Percentiles rank a stretch among this genome's conserved stretches.
These are phyloP conservation scores for Helicoverpa assulta DNA, from an alignment of 2,888 invertebrate species.

Conservation along the genomic window DNA sequence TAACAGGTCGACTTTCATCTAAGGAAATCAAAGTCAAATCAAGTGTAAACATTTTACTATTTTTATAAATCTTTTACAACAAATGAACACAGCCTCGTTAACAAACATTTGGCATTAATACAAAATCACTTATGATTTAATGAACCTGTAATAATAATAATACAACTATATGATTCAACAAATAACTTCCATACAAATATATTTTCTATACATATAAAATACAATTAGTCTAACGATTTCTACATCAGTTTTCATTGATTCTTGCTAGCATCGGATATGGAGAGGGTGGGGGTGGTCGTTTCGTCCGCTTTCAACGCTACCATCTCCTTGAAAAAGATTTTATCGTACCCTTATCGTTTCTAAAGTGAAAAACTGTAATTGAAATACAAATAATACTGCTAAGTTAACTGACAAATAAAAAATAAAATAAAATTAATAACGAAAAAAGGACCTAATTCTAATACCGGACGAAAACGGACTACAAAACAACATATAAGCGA, in stretches of 20 bases:
- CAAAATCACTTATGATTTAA: slow-evolving; percentile 64
- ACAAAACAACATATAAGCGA: slow-evolving; percentile 1
- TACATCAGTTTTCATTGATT: slow-evolving; percentile 66
- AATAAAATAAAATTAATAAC: slow-evolving; percentile 16
- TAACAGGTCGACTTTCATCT: slow-evolving; percentile 34
- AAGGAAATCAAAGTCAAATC: slow-evolving; percentile 68
- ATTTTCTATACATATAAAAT: slow-evolving; percentile 59
- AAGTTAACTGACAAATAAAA: slow-evolving; percentile 56
- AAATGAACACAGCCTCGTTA: slow-evolving; percentile 72
- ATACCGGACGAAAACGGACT: slow-evolving; percentile 7
- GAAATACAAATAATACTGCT: slow-evolving; percentile 72
- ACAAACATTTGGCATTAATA: slow-evolving; percentile 70
- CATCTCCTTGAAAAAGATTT: slow-evolving; percentile 83
- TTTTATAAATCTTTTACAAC: slow-evolving; percentile 70
- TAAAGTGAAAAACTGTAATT: slow-evolving; percentile 88
- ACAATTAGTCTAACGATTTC: slow-evolving; percentile 53
- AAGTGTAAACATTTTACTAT: slow-evolving; percentile 71
- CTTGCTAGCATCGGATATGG: slow-evolving; percentile 69
- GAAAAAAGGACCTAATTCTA: slow-evolving; percentile 2
- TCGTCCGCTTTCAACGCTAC: slow-evolving; percentile 64
- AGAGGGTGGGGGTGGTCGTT: slow-evolving; percentile 50
- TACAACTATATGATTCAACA: slow-evolving; percentile 64
- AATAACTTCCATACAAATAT: slow-evolving; percentile 64
- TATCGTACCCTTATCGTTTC: slow-evolving; percentile 87
- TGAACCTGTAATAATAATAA: slow-evolving; percentile 60